Percentiles rank a stretch among this genome's conserved stretches.
phyloP scores from a whole-genome alignment of 2,797 vertebrate genomes.

The Acomys russatus region DNA sequence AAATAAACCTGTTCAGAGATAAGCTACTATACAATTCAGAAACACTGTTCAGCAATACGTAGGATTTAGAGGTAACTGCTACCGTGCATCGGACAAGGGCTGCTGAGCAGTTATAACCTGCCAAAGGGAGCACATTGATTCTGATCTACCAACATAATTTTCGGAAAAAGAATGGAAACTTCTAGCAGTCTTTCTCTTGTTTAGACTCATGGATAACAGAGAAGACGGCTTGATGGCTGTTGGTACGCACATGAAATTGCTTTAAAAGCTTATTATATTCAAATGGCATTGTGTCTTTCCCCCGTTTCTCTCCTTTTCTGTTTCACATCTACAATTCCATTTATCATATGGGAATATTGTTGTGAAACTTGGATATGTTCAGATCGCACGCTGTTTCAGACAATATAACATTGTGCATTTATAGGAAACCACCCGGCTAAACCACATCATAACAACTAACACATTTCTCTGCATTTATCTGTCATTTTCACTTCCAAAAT shows the following conservation, averaged over 20 bases:
- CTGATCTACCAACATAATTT: background rate
- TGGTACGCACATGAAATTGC: background rate
- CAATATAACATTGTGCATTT: background rate
- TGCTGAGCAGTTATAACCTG: background rate
- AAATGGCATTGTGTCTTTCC: background rate
- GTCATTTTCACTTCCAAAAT: background rate
- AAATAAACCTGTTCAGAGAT: conserved; percentile 52
- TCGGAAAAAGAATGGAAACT: background rate
- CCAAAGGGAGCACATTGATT: background rate
- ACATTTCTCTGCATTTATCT: background rate
- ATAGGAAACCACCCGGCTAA: conserved; percentile 20
- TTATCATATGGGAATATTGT: conserved; percentile 24
- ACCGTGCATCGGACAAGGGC: background rate
- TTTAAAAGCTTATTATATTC: conserved; percentile 29
- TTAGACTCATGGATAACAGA: background rate
- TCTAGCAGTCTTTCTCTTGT: background rate
- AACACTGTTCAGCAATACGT: background rate
- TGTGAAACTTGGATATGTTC: background rate
- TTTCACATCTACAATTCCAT: background rate
- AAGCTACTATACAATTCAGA: conserved; percentile 19
- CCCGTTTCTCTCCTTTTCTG: background rate
- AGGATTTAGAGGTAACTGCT: background rate
- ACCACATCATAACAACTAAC: background rate
- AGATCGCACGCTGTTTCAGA: background rate
- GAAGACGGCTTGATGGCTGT: background rate